These are phyloP conservation scores for Sesamia nonagrioides DNA, from an alignment of 1,140 invertebrate species.

Conservation along the genomic window DNA sequence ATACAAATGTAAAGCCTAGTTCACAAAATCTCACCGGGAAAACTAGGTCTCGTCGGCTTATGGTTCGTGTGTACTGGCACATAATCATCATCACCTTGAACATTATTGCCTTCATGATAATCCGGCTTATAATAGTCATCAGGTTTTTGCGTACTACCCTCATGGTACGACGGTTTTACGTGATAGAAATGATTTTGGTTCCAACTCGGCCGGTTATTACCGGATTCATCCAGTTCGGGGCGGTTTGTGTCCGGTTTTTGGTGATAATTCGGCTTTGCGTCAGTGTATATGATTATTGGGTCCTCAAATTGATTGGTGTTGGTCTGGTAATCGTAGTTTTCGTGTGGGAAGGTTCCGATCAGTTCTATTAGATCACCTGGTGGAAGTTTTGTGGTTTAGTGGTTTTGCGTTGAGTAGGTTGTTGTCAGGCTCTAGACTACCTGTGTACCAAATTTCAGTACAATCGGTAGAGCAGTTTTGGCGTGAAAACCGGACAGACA, in stretches of 20 bases:
- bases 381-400: constrained; percentile 57
- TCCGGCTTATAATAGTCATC: constrained; percentile 74
- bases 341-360: constrained; percentile 88
- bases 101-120: constrained; percentile 60
- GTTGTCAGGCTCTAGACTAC: too few species aligned
- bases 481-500: too few species aligned
- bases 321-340: constrained; percentile 81
- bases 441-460: too few species aligned
- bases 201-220: constrained; percentile 53
- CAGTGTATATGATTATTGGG: constrained; percentile 86
- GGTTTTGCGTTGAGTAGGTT: neutral
- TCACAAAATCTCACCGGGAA: constrained; percentile 81
- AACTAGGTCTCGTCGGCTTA: constrained; percentile 79
- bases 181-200: constrained; percentile 80
- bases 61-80: constrained; percentile 73
- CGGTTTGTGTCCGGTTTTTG: constrained; percentile 74
- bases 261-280: constrained; percentile 76
- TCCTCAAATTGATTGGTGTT: constrained; percentile 86
- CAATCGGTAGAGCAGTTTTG: too few species aligned
- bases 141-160: constrained; percentile 72
- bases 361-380: constrained; percentile 89
- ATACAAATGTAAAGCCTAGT: constrained; percentile 53
- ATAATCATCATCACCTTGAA: constrained; percentile 82
- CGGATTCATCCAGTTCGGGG: constrained; percentile 63
- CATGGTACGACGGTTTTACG: constrained; percentile 86